Percentiles rank a stretch among this genome's conserved stretches.
Conservation (phyloP, 92 coral and sea anemone genomes). For the Scolanthus callimorphus region DNA sequence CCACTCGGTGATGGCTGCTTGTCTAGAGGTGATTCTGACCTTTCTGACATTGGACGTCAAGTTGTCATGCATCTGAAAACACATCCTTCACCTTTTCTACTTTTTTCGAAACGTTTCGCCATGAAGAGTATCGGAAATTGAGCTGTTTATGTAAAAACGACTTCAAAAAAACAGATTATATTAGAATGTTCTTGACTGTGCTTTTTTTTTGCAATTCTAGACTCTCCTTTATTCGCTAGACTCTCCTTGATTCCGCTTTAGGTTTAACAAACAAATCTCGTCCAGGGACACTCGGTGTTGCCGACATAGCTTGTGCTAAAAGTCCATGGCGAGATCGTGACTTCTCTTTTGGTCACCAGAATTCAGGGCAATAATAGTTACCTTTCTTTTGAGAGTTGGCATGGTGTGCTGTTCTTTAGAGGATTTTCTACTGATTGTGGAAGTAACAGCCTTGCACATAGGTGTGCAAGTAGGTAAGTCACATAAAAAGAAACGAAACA, state of each 20-base stretch:
- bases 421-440: too few species aligned
- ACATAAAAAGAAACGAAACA: too few species aligned
- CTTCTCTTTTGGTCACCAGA: not conserved
- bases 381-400: too few species aligned
- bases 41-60: not conserved
- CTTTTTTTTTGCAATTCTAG: not conserved
- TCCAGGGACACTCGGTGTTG: not conserved
- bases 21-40: not conserved
- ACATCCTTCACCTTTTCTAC: not conserved
- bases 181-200: not conserved
- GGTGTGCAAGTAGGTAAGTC: too few species aligned
- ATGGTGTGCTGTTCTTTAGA: too few species aligned
- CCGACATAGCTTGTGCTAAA: not conserved
- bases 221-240: not conserved
- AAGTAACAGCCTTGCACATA: too few species aligned
- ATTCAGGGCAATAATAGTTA: too few species aligned
- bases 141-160: too few species aligned
- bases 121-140: too few species aligned
- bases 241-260: too few species aligned
- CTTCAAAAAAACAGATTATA: not conserved
- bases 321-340: not conserved
- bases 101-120: not conserved
- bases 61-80: conserved; percentile 2
- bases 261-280: not conserved
- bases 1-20: too few species aligned